These are phyloP conservation scores for Melanotaenia pygmaea DNA, from an alignment of 2,797 vertebrate species.

Conservation along the genomic window DNA sequence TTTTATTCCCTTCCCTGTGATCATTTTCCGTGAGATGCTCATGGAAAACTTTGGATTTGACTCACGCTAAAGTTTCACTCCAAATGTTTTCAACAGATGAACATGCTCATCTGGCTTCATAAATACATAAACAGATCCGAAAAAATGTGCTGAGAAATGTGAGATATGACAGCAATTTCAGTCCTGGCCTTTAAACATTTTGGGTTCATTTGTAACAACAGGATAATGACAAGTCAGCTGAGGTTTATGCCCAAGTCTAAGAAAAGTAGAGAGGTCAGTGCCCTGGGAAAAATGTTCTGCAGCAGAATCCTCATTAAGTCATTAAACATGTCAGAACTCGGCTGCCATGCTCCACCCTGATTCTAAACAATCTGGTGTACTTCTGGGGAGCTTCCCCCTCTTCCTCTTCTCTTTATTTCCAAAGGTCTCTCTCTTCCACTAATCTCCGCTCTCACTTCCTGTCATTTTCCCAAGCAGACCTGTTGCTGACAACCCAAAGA, in stretches of 20 bases:
- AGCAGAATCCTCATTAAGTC: slow-evolving; percentile 63
- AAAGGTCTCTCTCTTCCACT: slow-evolving; percentile 21
- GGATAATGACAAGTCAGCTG: slow-evolving; percentile 24
- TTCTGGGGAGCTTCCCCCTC: slow-evolving; percentile 68
- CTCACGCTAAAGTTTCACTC: background rate
- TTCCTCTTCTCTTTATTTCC: slow-evolving; percentile 38
- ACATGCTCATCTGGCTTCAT: slow-evolving; percentile 7
- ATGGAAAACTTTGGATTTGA: slow-evolving; percentile 4
- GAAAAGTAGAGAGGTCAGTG: slow-evolving; percentile 51
- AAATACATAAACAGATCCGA: background rate
- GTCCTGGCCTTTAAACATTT: background rate
- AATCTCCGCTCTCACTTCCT: slow-evolving; percentile 45
- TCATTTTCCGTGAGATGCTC: slow-evolving; percentile 1
- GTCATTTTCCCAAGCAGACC: slow-evolving; percentile 40
- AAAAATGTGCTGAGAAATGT: slow-evolving; percentile 19
- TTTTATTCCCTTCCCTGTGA: slow-evolving; percentile 6
- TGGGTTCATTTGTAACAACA: slow-evolving; percentile 15
- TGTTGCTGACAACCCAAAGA: slow-evolving; percentile 43
- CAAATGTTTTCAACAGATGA: slow-evolving; percentile 15
- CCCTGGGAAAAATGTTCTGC: slow-evolving; percentile 53
- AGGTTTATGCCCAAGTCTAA: slow-evolving; percentile 30
- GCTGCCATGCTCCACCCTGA: slow-evolving; percentile 46
- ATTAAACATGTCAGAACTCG: slow-evolving; percentile 70
- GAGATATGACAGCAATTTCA: slow-evolving; percentile 3
- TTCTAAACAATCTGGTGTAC: slow-evolving; percentile 59